Evolutionary conservation across 2,888 invertebrate species (phyloP).

Genomic region (Thera obeliscata): DNA sequence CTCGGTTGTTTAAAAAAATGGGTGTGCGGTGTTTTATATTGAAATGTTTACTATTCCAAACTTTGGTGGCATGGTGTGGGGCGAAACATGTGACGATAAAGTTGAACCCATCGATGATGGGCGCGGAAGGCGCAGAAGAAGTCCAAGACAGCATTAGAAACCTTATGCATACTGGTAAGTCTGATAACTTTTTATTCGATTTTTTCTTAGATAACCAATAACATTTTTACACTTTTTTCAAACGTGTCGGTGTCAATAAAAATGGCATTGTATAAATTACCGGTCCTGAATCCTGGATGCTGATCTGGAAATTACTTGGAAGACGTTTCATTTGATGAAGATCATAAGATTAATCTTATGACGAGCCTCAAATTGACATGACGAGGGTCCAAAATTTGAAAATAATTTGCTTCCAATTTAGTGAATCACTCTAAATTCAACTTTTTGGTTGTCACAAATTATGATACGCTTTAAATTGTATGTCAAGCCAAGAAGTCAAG

Average conservation of each 20-base stretch:
- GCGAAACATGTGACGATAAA: slow-evolving; percentile 70
- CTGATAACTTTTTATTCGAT: neutral
- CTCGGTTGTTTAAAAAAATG: slow-evolving; percentile 71
- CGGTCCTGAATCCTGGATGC: neutral
- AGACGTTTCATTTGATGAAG: neutral
- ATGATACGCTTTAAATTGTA: slow-evolving; percentile 19
- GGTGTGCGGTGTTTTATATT: slow-evolving; percentile 75
- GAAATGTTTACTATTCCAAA: slow-evolving; percentile 76
- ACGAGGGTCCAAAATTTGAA: slow-evolving; percentile 23
- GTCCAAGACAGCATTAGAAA: slow-evolving; percentile 74
- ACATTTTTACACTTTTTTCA: neutral
- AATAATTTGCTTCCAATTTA: slow-evolving; percentile 14
- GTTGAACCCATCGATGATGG: slow-evolving; percentile 47
- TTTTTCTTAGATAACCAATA: no score
- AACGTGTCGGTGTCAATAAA: neutral
- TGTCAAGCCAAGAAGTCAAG: slow-evolving; percentile 11
- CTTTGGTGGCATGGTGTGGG: slow-evolving; percentile 72
- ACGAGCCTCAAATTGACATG: slow-evolving; percentile 20
- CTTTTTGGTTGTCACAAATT: slow-evolving; percentile 24
- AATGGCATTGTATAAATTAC: neutral
- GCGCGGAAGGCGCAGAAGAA: slow-evolving; percentile 48
- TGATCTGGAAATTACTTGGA: neutral
- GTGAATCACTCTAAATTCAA: slow-evolving; percentile 3
- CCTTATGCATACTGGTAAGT: slow-evolving; percentile 76
- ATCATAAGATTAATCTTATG: slow-evolving; percentile 6